Base-by-base conservation (phyloP, 2,888 invertebrate genomes). In the Lasiommata megera region DNA sequence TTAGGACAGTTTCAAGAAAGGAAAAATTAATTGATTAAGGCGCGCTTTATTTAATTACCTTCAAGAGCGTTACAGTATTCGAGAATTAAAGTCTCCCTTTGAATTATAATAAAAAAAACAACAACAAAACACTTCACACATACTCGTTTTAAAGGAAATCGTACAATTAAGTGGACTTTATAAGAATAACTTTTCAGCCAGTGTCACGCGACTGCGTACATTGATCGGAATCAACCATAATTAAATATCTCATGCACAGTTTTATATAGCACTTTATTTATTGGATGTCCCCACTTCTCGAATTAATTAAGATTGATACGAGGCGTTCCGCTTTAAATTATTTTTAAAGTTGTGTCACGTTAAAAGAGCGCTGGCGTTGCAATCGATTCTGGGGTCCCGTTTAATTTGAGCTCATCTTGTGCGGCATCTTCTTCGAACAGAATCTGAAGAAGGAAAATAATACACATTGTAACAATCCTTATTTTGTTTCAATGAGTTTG, bases 261-360 rank as follows among this genome's bases (percentile, higher is more conserved):
- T 63, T 84, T 84, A 84, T 85, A 82, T 78, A 79, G 76, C 80
- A 82, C 85, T 88, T 84, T 88, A 88, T 88, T 84, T 79, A 73
- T 76, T 78, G 74, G 68, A 66, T 73, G 77, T 77, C 74, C 75
- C 73, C 69, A 69, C 74, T 67, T 69, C 71, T 67, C 66, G 78
- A 77, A 80, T 87, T 88, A 87, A 88, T 88, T 88, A 87, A 88
- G 87, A 88, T 86, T 85, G 85, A 88, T 87, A 76, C 72, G 72
- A 74, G 77, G 73, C 73, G 73, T 77, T 78, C 70, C 70, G 16
- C 43, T 43, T 29, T 36, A 18, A 31, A 14, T n/a, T 41, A 40
- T 34, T 53, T 53, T 53, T n/a, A 48, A 28, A 9, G 34, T 34
- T 1, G 8, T 34, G 7, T 11, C 34, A 11, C 11, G 34, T 11